Conservation (phyloP, 2,797 vertebrate species). For the Brotula barbata region DNA sequence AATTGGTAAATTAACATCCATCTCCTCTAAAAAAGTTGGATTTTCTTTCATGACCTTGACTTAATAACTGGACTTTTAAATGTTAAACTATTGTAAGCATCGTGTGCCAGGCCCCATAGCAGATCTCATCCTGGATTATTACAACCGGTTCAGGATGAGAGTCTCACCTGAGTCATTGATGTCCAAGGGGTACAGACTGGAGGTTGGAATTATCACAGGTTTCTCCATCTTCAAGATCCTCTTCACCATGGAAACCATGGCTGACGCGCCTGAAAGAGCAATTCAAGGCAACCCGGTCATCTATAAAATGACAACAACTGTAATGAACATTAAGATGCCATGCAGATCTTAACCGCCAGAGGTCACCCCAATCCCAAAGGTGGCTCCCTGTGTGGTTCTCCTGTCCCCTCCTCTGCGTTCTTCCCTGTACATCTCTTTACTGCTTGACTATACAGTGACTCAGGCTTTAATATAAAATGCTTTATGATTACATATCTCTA, state of each 20-base stretch:
- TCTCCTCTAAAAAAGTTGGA: too few species aligned
- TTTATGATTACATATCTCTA: constrained; percentile 18
- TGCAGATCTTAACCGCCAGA: constrained; percentile 49
- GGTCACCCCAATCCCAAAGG: constrained; percentile 35
- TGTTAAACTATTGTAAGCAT: too few species aligned
- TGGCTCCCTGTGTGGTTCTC: neutral
- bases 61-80: too few species aligned
- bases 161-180: too few species aligned
- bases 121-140: neutral
- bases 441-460: constrained; percentile 27
- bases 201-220: neutral
- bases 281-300: too few species aligned
- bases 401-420: neutral
- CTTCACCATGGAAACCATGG: too few species aligned
- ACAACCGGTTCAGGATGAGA: constrained; percentile 1
- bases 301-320: too few species aligned
- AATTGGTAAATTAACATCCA: too few species aligned
- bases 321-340: too few species aligned
- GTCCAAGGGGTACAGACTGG: neutral
- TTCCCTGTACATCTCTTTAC: neutral
- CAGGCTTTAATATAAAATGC: constrained; percentile 22
- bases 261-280: too few species aligned
- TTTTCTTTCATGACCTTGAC: too few species aligned
- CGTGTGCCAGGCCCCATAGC: neutral
- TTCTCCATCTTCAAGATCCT: too few species aligned